phyloP scores from a whole-genome alignment of 1,140 invertebrate genomes.

The Pemphigus obesinymphae region DNA sequence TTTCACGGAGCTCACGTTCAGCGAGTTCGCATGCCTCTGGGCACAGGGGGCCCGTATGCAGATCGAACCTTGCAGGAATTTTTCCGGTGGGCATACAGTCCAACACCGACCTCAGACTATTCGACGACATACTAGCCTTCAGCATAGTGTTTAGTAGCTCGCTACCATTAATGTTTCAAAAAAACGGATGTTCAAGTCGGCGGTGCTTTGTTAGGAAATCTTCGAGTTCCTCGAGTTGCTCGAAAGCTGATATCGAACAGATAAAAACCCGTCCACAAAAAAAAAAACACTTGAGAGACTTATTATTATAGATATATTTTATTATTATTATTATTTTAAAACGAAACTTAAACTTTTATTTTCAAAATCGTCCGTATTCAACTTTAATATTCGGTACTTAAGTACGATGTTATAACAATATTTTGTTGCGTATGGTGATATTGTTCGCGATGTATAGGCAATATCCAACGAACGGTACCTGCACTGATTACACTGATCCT shows the following conservation, averaged over 20 bases:
- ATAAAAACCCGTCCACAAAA: too few relatives aligned
- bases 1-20: constrained; percentile 52
- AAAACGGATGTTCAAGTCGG: too few relatives aligned
- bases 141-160: background rate
- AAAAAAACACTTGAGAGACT: too few relatives aligned
- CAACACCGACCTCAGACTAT: background rate
- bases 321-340: too few relatives aligned
- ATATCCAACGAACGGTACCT: background rate
- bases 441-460: background rate
- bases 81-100: background rate
- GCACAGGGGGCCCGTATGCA: constrained; percentile 43
- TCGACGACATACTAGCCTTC: background rate
- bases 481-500: constrained; percentile 34
- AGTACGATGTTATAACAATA: background rate
- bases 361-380: too few relatives aligned
- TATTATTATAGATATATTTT: too few relatives aligned
- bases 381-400: too few relatives aligned
- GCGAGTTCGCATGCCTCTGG: constrained; percentile 44
- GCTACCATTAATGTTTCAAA: too few relatives aligned
- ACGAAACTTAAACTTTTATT: too few relatives aligned
- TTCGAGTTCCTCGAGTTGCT: too few relatives aligned
- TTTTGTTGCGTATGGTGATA: background rate
- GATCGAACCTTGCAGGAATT: background rate
- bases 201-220: too few relatives aligned
- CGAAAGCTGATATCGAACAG: too few relatives aligned